Base-by-base conservation (phyloP, 1,140 invertebrate species). In the Euwallacea fornicatus region DNA sequence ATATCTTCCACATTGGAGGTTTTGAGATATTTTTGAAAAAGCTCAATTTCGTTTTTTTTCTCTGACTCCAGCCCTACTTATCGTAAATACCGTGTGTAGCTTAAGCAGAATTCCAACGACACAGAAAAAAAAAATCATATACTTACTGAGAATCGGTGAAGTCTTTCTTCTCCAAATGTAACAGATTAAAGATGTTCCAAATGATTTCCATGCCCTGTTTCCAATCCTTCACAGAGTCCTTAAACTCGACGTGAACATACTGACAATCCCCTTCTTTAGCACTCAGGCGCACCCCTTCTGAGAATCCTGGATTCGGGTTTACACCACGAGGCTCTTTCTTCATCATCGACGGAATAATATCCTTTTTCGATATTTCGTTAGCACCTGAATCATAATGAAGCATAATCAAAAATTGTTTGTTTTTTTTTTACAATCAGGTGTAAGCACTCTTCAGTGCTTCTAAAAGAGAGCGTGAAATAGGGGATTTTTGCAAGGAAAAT, bases 221-320 rank as follows among this genome's bases (percentile, higher is more conserved):
- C 86, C 88, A 89, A 3, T 76, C 82, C 58, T 75, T 71, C 41
- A 86, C 80, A 43, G 81, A 83, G 73, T 88, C 84, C 74, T 89
- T 86, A 72, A 91, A 88, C 62, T 85, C 80, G 11, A 93, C 85
- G 75, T 90, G 92, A 0, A 90, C 86, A 69, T 88, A 89, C 72
- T 88, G 88, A 87, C 84, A 53, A 76, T 92, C 90, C 3, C 90
- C 86, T 41, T 89, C 85, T 55, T 88, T 42, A 21, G 10, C 2
- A 11, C 21, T 13, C 16, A 9, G 8, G 3, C 54, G 11, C 8
- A 15, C 11, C 1, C 10, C 61, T 2, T 46, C 42, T 15, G 16
- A 63, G 7, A 7, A 43, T 6, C 41, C 16, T 76, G 53, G 81
- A 81, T 71, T 82, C 80, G 21, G 78, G 75, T 74, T 75, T 0